A percentile compares a stretch with the other conserved stretches of the same genome.
phyloP scores from a whole-genome alignment of 2,113 vertebrate species.

The Atrichornis clamosus region DNA sequence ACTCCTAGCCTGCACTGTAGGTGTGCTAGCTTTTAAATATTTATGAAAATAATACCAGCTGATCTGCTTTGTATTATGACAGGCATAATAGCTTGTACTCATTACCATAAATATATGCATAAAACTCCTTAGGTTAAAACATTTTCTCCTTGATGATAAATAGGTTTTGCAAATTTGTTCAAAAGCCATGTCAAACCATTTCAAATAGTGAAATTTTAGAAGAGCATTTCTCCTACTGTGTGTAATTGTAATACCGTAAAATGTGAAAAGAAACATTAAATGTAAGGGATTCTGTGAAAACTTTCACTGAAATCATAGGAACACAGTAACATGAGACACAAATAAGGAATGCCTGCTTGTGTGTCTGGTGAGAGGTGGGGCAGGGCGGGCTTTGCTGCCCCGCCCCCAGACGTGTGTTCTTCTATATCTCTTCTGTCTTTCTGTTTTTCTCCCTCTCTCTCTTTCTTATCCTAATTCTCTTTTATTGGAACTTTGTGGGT shows the following conservation, averaged over 20 bases:
- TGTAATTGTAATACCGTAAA: neutral
- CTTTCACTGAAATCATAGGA: neutral
- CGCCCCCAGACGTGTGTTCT: too few relatives aligned
- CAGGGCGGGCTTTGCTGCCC: too few relatives aligned
- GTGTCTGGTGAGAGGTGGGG: too few relatives aligned
- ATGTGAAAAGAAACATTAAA: neutral
- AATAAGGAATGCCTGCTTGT: too few relatives aligned
- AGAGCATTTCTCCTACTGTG: neutral
- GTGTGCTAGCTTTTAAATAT: slow-evolving; percentile 23
- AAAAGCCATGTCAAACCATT: neutral
- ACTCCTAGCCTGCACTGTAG: neutral
- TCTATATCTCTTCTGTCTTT: too few relatives aligned
- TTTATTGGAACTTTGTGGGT: too few relatives aligned
- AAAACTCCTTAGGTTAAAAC: neutral
- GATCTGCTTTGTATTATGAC: slow-evolving; percentile 14
- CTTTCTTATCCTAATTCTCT: too few relatives aligned
- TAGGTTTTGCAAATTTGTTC: neutral
- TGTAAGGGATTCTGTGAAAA: neutral
- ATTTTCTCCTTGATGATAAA: neutral
- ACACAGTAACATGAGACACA: neutral
- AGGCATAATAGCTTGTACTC: neutral
- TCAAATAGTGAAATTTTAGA: neutral
- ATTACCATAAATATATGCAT: slow-evolving; percentile 8
- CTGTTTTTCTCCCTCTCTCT: too few relatives aligned
- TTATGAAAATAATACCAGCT: neutral